Evolutionary conservation across 2,113 vertebrate genomes (phyloP), one percentile per base, ranked within the genome.

Genomic region (Megaceryle maxima): DNA sequence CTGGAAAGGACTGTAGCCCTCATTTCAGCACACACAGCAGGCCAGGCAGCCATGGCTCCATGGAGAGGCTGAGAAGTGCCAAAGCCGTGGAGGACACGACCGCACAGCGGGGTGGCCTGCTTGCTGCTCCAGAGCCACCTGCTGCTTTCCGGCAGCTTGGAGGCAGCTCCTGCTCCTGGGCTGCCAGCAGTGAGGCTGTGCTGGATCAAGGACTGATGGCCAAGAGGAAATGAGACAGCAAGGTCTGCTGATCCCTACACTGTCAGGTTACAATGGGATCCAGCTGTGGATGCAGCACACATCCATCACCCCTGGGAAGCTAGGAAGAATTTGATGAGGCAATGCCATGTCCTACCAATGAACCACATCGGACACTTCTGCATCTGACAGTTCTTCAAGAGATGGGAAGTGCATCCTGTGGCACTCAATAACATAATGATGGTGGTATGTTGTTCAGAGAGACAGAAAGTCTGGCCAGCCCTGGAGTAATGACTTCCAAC

Each of bases 351-450:
- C 46, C 90, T n/a, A 0, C 56, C 17, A 7, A 13, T 50, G 68
- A 50, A 44, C 64, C 15, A 2, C 15, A 41, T 1, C 10, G 51
- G 53, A 67, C 48, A 19, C 4, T 29, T 59, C 39, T 50, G 64
- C 37, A 46, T 28, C 51, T 89, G n/a, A 12, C 51, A 12, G 15
- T 8, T 60, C 74, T 67, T 17, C 74, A 89, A 11, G 31, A 37
- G 22, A 14, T 6, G 20, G 60, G 44, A 79, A 84, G n/a, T 1
- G 0, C 22, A 33, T 43, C 15, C n/a, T 53, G 25, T 55, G 74
- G n/a, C 22, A 51, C 13, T 48, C 62, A 48, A 1, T 60, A 75
- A 39, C 0, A 0, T 43, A 18, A 59, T 39, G 16, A 43, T 12
- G 60, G 33, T 39, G 43, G 16, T 33, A 68, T 6, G 25, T 53